Base-by-base conservation (phyloP, 2,113 vertebrate genomes). In the Romanogobio albipinnatus region DNA sequence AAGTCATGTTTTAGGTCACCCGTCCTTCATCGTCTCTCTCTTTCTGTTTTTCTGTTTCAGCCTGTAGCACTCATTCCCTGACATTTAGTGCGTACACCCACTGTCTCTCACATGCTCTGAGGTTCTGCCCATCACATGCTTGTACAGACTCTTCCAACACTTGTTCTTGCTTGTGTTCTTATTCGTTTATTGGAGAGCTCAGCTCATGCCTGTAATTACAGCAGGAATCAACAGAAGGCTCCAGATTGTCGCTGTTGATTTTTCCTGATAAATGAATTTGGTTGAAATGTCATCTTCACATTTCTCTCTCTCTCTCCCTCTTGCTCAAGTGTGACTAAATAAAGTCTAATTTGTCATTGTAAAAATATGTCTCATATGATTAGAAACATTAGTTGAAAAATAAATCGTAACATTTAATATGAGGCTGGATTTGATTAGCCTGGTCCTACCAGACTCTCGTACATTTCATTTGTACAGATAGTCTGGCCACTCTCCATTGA, bases 201-300 rank as follows among this genome's bases (percentile, higher is more conserved):
- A 81, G 81, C 86, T 62, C 26, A 22, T 58, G 82, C 71, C 29
- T 59, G 19, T 84, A 75, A 85, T 82, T 87, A 76, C 39, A 24
- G 51, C 8, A 39, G 10, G 9, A 47, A 84, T 82, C 24, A 5
- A 85, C 78, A 45, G 22, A 86, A 68, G 29, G 83, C 59, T 84
- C 58, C 51, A 76, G 84, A 85, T 84, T 78, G 61, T 84, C 74
- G 81, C 45, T 76, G 61, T 19, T 68, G 62, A 73, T 62, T 86
- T 59, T 71, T 73, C 58, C 15, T 82, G 73, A 87, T 70, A 84
- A 88, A 86, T 86, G 56, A 43, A 62, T 86, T 59, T 64, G 47
- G 22, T 39, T 68, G 81, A 83, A 87, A 85, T 73, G 68, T 71
- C 9, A 83, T 80, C 66, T 84, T 11, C 59, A 45, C 36, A 64